These are phyloP conservation scores for Hypocryptadius cinnamomeus DNA, from an alignment of 2,113 vertebrate species.

Conservation along the genomic window DNA sequence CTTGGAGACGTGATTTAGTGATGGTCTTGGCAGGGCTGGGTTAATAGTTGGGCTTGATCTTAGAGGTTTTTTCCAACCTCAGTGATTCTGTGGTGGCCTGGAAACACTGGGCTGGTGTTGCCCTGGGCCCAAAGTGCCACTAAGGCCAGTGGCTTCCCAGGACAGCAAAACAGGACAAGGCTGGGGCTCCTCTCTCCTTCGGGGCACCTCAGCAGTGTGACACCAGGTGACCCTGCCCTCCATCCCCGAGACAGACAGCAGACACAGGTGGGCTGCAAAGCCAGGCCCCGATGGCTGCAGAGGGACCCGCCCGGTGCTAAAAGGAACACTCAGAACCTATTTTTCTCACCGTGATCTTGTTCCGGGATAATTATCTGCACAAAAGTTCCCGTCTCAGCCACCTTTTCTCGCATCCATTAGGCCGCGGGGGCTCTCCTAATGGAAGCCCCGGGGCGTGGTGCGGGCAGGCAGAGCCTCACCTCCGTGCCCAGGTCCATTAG, in stretches of 20 bases:
- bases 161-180: not conserved
- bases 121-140: not conserved
- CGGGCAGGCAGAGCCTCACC: not conserved
- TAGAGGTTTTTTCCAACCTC: not conserved
- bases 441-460: not conserved
- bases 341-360: not conserved
- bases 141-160: not conserved
- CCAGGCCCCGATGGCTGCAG: fast-evolving
- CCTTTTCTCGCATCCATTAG: not conserved
- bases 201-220: not conserved
- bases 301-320: fast-evolving
- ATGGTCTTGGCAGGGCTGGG: not conserved
- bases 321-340: not conserved
- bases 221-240: not conserved
- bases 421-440: not conserved
- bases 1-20: not conserved
- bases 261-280: not conserved
- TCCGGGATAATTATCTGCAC: not conserved
- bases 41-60: not conserved
- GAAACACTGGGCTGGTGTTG: not conserved
- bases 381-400: not conserved
- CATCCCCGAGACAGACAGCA: fast-evolving
- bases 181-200: not conserved
- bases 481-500: not conserved
- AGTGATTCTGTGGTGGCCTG: not conserved